phyloP scores from a whole-genome alignment of 2,888 invertebrate genomes.

The Gastracanthus pulcherrimus region DNA sequence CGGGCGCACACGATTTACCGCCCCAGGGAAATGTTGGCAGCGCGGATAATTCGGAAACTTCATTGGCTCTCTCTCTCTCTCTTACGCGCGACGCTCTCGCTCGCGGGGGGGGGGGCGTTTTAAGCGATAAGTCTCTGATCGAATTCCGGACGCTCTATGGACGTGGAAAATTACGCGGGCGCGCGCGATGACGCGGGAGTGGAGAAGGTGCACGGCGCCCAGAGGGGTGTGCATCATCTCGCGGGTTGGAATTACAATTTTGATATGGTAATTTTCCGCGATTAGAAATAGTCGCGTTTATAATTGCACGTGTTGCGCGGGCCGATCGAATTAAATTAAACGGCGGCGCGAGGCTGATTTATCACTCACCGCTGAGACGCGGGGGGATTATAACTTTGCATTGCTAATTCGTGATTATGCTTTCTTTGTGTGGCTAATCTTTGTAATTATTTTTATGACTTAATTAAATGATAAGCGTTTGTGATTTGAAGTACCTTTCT shows the following conservation, averaged over 20 bases:
- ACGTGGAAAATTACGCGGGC: neutral
- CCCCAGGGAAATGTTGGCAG: constrained; percentile 32
- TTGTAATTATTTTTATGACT: constrained; percentile 24
- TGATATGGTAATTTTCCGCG: neutral
- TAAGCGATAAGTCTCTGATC: constrained; percentile 31
- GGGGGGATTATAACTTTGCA: constrained; percentile 27
- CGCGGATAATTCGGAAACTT: constrained; percentile 22
- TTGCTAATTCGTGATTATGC: constrained; percentile 13
- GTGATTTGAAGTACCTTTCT: too few species aligned
- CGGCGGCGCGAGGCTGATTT: constrained; percentile 8
- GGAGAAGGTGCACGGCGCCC: too few species aligned
- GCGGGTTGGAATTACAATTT: neutral
- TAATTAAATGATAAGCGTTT: constrained; percentile 29
- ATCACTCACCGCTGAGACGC: neutral
- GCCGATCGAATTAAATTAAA: constrained; percentile 5
- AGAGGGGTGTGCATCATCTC: too few species aligned
- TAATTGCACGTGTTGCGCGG: neutral
- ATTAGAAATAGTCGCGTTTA: neutral
- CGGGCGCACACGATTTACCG: constrained; percentile 15
- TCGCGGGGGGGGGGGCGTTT: neutral
- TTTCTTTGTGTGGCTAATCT: neutral
- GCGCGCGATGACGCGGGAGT: too few species aligned
- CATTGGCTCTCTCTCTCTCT: neutral
- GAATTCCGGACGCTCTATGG: neutral
- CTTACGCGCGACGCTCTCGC: neutral